Evolutionary conservation across 2,888 invertebrate genomes (phyloP).

Genomic region (Drosophila testacea): DNA sequence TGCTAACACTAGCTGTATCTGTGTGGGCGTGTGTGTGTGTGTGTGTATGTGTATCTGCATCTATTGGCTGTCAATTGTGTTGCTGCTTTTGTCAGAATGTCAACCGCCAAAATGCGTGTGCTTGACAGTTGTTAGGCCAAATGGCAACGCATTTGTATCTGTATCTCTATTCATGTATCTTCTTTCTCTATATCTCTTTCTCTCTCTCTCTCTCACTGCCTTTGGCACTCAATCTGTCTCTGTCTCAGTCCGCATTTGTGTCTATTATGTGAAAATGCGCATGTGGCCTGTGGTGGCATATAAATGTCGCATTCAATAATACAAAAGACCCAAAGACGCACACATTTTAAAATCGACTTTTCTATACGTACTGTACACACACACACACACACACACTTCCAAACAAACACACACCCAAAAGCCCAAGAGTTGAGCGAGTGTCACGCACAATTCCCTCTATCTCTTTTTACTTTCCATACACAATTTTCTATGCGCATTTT

Average conservation of each 20-base stretch:
- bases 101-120: slow-evolving; percentile 66
- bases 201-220: not conserved
- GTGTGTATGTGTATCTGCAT: slow-evolving; percentile 33
- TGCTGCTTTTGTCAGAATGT: slow-evolving; percentile 62
- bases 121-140: slow-evolving; percentile 54
- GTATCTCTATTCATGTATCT: slow-evolving; percentile 22
- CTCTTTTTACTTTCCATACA: not conserved
- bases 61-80: slow-evolving; percentile 54
- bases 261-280: slow-evolving; percentile 75
- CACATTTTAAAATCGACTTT: slow-evolving; percentile 63
- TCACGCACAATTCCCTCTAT: slow-evolving; percentile 65
- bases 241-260: slow-evolving; percentile 21
- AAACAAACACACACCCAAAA: slow-evolving; percentile 35
- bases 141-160: slow-evolving; percentile 43
- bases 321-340: slow-evolving; percentile 47
- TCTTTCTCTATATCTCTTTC: not conserved
- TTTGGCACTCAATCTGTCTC: not conserved
- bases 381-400: not conserved
- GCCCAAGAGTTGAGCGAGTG: slow-evolving; percentile 52
- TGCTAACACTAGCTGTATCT: slow-evolving; percentile 1
- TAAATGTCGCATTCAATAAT: slow-evolving; percentile 76
- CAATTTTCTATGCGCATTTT: slow-evolving; percentile 73
- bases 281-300: slow-evolving; percentile 67
- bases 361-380: slow-evolving; percentile 9
- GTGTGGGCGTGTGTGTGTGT: not conserved